Conservation (phyloP, 2,888 invertebrate genomes). For the Tipula lateralis region DNA sequence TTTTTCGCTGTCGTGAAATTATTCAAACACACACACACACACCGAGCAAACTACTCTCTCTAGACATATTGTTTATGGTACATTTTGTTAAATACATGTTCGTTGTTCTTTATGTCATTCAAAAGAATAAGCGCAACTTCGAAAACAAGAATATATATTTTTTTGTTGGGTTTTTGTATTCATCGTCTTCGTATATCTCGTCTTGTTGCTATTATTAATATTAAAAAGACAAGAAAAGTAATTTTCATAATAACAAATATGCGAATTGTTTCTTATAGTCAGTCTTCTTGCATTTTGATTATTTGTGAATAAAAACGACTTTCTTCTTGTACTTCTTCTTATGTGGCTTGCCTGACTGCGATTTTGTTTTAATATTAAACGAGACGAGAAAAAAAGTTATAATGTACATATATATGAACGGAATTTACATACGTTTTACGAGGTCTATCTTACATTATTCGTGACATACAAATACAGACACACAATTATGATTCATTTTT, state of each 20-base stretch:
- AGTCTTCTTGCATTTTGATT: neutral
- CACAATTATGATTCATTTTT: neutral
- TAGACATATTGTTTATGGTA: neutral
- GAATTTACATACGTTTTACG: neutral
- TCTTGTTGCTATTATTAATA: neutral
- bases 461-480: neutral
- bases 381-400: neutral
- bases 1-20: neutral
- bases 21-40: neutral
- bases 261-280: neutral
- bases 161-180: neutral
- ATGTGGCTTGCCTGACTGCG: neutral
- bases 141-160: neutral
- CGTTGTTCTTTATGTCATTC: neutral
- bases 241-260: neutral
- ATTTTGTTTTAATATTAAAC: neutral
- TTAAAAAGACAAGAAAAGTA: slow-evolving; percentile 1
- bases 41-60: neutral
- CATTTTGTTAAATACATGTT: neutral
- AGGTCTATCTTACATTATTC: neutral
- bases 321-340: neutral
- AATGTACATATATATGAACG: neutral
- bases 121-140: neutral
- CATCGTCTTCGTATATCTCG: neutral
- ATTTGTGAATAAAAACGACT: neutral